Conservation (phyloP, 2,888 invertebrate genomes). For the Cosmia trapezina region DNA sequence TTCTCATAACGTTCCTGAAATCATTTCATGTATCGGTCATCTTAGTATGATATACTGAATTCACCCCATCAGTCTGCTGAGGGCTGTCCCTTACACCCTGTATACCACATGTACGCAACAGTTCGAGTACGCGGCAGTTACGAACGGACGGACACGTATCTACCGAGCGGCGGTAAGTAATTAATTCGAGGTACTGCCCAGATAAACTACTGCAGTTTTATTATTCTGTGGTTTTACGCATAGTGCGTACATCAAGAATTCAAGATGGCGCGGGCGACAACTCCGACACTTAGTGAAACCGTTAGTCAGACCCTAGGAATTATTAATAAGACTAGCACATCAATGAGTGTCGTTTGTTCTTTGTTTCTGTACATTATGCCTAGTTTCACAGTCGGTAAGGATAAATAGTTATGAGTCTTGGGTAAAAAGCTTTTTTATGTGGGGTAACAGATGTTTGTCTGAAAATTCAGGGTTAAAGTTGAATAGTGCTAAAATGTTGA, state of each 20-base stretch:
- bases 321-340: conserved; percentile 53
- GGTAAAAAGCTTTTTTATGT: conserved; percentile 30
- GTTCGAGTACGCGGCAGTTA: too few relatives aligned
- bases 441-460: conserved; percentile 30
- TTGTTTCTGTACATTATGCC: conserved; percentile 21
- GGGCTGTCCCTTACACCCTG: too few relatives aligned
- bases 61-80: too few relatives aligned
- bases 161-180: too few relatives aligned
- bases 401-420: conserved; percentile 29
- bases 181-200: too few relatives aligned
- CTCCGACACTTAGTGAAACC: conserved; percentile 42
- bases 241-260: conserved; percentile 45
- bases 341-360: conserved; percentile 37
- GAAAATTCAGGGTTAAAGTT: conserved; percentile 23
- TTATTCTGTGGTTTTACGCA: conserved; percentile 19
- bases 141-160: too few relatives aligned
- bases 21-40: too few relatives aligned
- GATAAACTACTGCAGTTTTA: too few relatives aligned
- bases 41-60: too few relatives aligned
- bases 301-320: conserved; percentile 47
- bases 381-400: conserved; percentile 24
- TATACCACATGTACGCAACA: too few relatives aligned
- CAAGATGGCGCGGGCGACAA: conserved; percentile 32
- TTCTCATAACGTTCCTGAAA: too few relatives aligned
- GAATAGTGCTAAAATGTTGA: conserved; percentile 2